Evolutionary conservation across 2,113 vertebrate genomes (phyloP).

Genomic region (Terrapene triunguis): DNA sequence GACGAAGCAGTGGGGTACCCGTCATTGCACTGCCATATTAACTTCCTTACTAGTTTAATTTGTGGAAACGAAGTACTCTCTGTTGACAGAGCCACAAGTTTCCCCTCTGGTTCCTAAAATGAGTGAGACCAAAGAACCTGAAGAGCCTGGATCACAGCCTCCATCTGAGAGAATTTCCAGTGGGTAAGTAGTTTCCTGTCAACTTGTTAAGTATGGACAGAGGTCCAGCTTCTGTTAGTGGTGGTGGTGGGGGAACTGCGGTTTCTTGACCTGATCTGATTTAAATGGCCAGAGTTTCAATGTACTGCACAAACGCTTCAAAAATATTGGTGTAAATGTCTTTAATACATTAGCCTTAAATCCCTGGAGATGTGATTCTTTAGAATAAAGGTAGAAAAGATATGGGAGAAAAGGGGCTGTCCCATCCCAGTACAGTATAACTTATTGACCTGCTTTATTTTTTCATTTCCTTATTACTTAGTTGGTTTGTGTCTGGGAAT

Average conservation of each 20-base stretch:
- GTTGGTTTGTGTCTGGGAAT: neutral
- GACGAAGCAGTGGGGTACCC: neutral
- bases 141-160: neutral
- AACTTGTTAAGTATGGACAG: rapidly evolving
- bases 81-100: constrained; percentile 66
- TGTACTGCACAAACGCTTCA: neutral
- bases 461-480: neutral
- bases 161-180: neutral
- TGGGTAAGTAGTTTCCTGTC: constrained; percentile 13
- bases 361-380: neutral
- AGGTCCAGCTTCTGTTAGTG: rapidly evolving
- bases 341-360: neutral
- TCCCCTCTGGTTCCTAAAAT: constrained; percentile 49
- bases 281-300: neutral
- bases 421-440: neutral
- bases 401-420: neutral
- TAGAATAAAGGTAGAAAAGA: neutral
- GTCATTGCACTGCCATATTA: neutral
- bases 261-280: neutral
- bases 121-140: neutral
- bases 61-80: constrained; percentile 4
- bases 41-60: neutral
- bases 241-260: rapidly evolving
- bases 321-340: neutral
- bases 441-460: neutral